Conservation (phyloP, 2,797 vertebrate genomes). For the Decapterus maruadsi region DNA sequence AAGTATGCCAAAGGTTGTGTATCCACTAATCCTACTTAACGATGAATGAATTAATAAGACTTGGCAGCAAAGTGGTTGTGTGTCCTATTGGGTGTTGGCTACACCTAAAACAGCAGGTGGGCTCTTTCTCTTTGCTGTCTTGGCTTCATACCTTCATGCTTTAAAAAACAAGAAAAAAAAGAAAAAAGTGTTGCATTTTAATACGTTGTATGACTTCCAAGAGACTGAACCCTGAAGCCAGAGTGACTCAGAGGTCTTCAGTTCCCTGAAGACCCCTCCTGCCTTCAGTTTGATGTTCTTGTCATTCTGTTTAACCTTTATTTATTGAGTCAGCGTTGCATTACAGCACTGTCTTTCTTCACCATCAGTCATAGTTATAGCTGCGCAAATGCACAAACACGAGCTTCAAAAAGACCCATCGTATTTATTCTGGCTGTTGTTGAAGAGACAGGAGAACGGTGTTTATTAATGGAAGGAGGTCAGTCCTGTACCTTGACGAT, state of each 20-base stretch:
- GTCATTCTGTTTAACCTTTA: background rate
- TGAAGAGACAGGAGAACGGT: background rate
- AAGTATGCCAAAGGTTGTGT: too few relatives aligned
- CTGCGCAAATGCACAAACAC: background rate
- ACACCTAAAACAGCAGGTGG: background rate
- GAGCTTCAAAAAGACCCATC: background rate
- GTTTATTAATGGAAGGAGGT: background rate
- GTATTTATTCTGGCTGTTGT: background rate
- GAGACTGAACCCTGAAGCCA: slow-evolving; percentile 2
- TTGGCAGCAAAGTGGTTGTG: background rate
- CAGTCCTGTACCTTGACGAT: too few relatives aligned
- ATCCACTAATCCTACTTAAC: too few relatives aligned
- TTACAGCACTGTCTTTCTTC: background rate
- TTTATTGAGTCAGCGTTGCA: background rate
- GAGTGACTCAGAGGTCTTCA: background rate
- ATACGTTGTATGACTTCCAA: background rate
- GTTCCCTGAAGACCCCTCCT: background rate
- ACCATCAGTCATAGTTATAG: too few relatives aligned
- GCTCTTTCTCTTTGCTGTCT: background rate
- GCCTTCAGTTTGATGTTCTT: background rate
- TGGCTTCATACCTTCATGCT: background rate
- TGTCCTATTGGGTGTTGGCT: background rate
- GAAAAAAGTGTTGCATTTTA: too few relatives aligned
- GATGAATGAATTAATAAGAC: background rate
- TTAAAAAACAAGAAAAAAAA: background rate